phyloP scores from a whole-genome alignment of 1,140 invertebrate genomes.

The Phenacoccus solenopsis region DNA sequence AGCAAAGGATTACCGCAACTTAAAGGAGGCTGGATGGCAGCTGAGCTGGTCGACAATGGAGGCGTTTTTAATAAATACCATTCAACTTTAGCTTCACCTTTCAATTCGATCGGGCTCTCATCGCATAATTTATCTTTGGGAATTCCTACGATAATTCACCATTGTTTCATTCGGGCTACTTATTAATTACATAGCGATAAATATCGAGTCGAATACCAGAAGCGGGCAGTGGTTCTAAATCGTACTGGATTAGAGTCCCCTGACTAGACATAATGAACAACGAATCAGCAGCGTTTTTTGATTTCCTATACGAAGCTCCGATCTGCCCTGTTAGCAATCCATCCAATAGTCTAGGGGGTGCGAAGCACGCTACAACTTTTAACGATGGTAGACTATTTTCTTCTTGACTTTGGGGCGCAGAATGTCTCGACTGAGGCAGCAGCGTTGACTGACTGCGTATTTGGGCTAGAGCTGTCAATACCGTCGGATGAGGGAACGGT shows the following conservation, averaged over 20 bases:
- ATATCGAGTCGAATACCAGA: too few species aligned
- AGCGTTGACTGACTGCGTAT: constrained; percentile 39
- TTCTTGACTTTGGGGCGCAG: constrained; percentile 4
- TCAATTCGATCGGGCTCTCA: constrained; percentile 76
- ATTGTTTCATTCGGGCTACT: too few species aligned
- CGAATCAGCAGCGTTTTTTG: constrained; percentile 56
- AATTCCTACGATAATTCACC: too few species aligned
- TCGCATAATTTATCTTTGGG: constrained; percentile 82
- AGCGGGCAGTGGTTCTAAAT: constrained; percentile 67
- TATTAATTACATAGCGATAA: too few species aligned
- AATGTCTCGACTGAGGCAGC: constrained; percentile 1
- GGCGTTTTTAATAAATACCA: constrained; percentile 68
- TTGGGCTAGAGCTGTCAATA: constrained; percentile 67
- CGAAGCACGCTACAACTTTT: constrained; percentile 62
- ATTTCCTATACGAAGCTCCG: constrained; percentile 33
- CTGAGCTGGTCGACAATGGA: constrained; percentile 43
- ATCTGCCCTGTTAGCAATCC: constrained; percentile 24
- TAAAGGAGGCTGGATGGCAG: constrained; percentile 35
- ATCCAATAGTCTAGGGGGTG: constrained; percentile 49
- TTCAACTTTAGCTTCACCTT: constrained; percentile 72
- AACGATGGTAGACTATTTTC: constrained; percentile 19
- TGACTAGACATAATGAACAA: constrained; percentile 81
- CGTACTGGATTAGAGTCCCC: constrained; percentile 78
- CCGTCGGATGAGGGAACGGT: constrained; percentile 72
- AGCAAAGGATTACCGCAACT: constrained; percentile 25